A percentile compares a stretch with the other conserved stretches of the same genome.
These are phyloP conservation scores for Lepidocolaptes lacrymiger DNA, from an alignment of 2,797 vertebrate species.

Conservation along the genomic window DNA sequence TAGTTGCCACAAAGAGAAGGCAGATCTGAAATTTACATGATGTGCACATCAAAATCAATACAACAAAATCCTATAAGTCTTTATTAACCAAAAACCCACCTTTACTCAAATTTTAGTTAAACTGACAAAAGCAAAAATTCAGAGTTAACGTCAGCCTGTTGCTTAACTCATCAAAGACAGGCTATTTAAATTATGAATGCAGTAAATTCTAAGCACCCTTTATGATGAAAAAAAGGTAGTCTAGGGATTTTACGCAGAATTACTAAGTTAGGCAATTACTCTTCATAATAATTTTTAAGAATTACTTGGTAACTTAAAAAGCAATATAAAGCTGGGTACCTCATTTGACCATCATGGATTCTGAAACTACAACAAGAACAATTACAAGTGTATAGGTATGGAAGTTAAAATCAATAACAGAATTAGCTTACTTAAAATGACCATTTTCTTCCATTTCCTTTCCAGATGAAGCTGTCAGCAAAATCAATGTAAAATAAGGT, in stretches of 20 bases:
- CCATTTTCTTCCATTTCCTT: not conserved
- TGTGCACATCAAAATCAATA: not conserved
- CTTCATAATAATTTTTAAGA: not conserved
- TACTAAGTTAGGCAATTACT: not conserved
- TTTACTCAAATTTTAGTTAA: not conserved
- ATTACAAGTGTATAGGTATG: not conserved
- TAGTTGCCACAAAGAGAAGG: not conserved
- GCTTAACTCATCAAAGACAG: not conserved
- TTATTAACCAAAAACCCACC: not conserved
- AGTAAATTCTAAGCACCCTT: not conserved
- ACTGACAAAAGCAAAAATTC: not conserved
- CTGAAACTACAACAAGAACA: not conserved
- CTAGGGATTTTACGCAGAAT: not conserved
- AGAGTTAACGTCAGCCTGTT: not conserved
- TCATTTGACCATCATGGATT: not conserved
- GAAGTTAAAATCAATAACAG: not conserved
- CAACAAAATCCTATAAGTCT: not conserved
- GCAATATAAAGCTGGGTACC: not conserved
- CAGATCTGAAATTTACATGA: not conserved
- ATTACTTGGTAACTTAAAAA: not conserved
- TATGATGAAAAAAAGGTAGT: not conserved
- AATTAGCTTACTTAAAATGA: not conserved
- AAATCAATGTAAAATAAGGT: not conserved
- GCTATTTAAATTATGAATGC: not conserved
- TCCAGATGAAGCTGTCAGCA: not conserved